Conservation (phyloP, 2,113 vertebrate genomes). For the Elanus axillaris region DNA sequence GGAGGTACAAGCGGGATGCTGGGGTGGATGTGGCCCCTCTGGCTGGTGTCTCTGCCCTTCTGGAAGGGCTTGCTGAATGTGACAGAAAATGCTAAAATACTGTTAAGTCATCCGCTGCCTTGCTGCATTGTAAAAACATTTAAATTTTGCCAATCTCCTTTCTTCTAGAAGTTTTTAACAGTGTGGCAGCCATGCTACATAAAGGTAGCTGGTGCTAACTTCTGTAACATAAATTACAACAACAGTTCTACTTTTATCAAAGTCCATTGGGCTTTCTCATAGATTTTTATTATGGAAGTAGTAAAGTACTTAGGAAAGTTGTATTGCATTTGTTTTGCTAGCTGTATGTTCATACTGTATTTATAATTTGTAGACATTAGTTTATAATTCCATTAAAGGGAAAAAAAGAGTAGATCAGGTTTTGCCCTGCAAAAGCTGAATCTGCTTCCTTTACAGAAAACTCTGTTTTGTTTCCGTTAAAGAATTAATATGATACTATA, state of each 20-base stretch:
- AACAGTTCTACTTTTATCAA: neutral
- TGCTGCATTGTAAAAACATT: neutral
- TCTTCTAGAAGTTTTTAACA: neutral
- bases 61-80: neutral
- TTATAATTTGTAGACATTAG: neutral
- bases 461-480: neutral
- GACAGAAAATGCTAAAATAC: neutral
- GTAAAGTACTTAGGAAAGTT: neutral
- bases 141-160: neutral
- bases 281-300: neutral
- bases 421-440: neutral
- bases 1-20: neutral
- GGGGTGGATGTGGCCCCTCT: neutral
- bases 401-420: neutral
- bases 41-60: neutral
- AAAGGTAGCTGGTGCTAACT: neutral
- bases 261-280: neutral
- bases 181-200: neutral
- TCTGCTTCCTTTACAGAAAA: neutral
- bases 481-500: neutral
- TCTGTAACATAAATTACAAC: neutral
- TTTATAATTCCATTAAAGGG: neutral
- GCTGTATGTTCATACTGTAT: neutral
- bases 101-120: neutral
- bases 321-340: neutral